Evolutionary conservation across 2,797 vertebrate species (phyloP), one percentile per base, ranked within the genome.

Genomic region (Euthynnus affinis): DNA sequence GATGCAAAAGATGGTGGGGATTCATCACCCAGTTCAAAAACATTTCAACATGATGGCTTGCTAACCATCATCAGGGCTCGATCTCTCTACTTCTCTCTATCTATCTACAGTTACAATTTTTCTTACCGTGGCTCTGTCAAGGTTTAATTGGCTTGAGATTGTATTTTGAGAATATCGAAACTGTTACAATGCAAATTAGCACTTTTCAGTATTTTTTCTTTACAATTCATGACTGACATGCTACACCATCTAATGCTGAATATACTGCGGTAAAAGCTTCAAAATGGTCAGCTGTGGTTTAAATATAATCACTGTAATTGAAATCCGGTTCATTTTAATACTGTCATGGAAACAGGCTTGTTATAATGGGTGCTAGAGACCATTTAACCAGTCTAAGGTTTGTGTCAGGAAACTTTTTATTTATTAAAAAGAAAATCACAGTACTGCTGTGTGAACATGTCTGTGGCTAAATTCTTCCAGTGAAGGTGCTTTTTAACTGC

Each of bases 261-360:
- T 40, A 29, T 51, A 73, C 37, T 60, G 68, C 63, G 25, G 13
- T 27, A 57, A 61, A 20, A 22, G 9, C 37, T 6, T 63, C 5
- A 52, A 46, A 51, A 67, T 37, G 10, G 34, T 52, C 46, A 15
- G 2, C 17, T 64, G n/a, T 23, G 40, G 10, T 44, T 60, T 56
- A 70, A 73, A 63, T 42, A 57, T 42, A 53, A 32, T 2, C 5
- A 15, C 7, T 51, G 14, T 15, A 49, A 49, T 58, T 66, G 17
- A 68, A 70, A 70, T 52, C 25, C 59, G 49, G 18, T 65, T 23
- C 29, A 40, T 29, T 65, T 58, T n/a, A 58, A 49, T 25, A 22
- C 49, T 32, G 49, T 61, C 62, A 83, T 52, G 18, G 53, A 71
- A 79, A 76, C 66, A 70, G 22, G 49, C 10, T 71, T 14, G 44